Evolutionary conservation across 1,140 invertebrate species (phyloP), one percentile per base, ranked within the genome.

Genomic region (Heliconius himera): DNA sequence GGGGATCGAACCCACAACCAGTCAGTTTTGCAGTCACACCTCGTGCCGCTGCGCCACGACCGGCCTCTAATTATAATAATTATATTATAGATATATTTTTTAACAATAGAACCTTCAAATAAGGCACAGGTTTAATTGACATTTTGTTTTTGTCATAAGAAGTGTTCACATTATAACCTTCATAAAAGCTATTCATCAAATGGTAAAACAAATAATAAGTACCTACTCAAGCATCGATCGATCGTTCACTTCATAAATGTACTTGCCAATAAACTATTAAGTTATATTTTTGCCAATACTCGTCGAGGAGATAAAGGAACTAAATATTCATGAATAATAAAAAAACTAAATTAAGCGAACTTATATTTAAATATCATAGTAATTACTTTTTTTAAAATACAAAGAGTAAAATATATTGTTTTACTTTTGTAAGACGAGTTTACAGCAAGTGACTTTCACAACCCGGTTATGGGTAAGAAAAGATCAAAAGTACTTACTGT

Each of bases 121-220:
- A 66, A 29, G 26, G 60, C 22, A 66, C 60, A 26, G 60, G 60
- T 60, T 76, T 76, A 76, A 76, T 76, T 76, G 74, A 76, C 74
- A 76, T 76, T 76, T 76, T 38, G 74, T 66, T 76, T 76, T 76
- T 60, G 22, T 66, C 13, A 66, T 76, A 76, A 41, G 26, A 36
- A 76, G 51, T 75, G 74, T 38, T 75, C 38, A 75, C 54, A 26
- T 60, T 66, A 56, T 75, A 56, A 60, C 74, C 74, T 75, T 76
- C 56, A 60, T 33, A 76, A 29, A n/a, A 56, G 56, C 36, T 41
- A 22, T 66, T 66, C 26, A n/a, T 66, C 60, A 66, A 29, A 66
- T 26, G 29, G 60, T 66, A 66, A 66, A 38, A 76, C 54, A 76
- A 76, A 76, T 66, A 76, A 76, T 33, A 41, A 56, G 41, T 66